These are phyloP conservation scores for Gorsachius goisagi DNA, from an alignment of 2,113 vertebrate species.

Conservation along the genomic window DNA sequence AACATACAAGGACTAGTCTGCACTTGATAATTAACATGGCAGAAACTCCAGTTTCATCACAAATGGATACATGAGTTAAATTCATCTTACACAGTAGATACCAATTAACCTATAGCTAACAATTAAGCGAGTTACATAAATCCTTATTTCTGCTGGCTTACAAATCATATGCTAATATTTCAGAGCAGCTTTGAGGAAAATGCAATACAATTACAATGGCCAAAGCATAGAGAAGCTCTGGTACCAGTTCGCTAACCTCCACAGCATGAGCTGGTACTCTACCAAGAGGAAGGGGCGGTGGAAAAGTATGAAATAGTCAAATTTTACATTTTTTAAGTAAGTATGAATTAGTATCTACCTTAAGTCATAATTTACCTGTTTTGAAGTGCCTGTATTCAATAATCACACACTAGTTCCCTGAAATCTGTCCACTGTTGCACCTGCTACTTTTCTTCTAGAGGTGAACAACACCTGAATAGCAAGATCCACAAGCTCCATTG, in stretches of 20 bases:
- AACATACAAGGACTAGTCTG: not conserved
- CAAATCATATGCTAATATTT: not conserved
- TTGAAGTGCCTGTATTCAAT: not conserved
- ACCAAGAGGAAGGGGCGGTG: fast-evolving
- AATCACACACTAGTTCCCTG: not conserved
- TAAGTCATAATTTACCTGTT: not conserved
- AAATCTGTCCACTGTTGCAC: not conserved
- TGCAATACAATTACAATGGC: not conserved
- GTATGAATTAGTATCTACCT: not conserved
- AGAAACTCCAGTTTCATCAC: not conserved
- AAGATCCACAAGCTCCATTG: not conserved
- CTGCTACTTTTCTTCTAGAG: not conserved
- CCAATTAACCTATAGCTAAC: not conserved
- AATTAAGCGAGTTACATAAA: not conserved
- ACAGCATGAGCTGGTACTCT: not conserved
- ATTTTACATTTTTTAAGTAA: not conserved
- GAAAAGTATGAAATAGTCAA: not conserved
- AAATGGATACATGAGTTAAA: not conserved
- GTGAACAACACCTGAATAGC: not conserved
- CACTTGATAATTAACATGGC: not conserved
- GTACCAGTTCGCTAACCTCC: not conserved
- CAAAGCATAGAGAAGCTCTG: not conserved
- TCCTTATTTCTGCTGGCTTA: not conserved
- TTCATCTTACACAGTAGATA: not conserved
- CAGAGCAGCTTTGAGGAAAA: not conserved